Evolutionary conservation across 1,140 invertebrate species (phyloP).

Genomic region (Hyphantria cunea): DNA sequence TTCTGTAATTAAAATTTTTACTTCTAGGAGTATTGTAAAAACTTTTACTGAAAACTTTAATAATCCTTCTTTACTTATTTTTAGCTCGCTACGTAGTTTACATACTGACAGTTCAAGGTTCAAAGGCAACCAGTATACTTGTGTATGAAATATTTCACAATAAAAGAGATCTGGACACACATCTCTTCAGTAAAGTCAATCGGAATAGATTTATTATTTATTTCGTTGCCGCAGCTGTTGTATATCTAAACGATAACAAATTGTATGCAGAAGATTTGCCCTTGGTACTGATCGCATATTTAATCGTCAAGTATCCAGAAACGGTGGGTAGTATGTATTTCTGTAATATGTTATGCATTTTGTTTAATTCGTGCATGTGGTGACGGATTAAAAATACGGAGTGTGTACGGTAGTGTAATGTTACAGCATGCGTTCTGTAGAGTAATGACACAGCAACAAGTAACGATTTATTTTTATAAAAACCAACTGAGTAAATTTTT

Average conservation of each 20-base stretch:
- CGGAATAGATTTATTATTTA: slow-evolving; percentile 30
- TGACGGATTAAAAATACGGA: no score
- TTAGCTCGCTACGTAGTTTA: slow-evolving; percentile 57
- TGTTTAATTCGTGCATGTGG: no score
- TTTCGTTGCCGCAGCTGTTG: slow-evolving; percentile 18
- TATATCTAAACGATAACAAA: slow-evolving; percentile 42
- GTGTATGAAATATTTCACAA: slow-evolving; percentile 28
- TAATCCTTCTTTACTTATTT: slow-evolving; percentile 31
- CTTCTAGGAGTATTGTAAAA: no score
- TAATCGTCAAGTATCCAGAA: slow-evolving; percentile 47
- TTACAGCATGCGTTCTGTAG: no score
- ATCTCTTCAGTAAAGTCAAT: slow-evolving; percentile 23
- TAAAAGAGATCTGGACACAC: slow-evolving; percentile 12
- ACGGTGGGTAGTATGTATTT: slow-evolving; percentile 39
- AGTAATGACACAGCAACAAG: no score
- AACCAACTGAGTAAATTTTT: no score
- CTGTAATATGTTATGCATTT: no score
- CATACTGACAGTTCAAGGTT: slow-evolving; percentile 42
- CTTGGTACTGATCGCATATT: slow-evolving; percentile 45
- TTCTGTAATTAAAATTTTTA: no score
- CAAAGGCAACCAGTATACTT: slow-evolving; percentile 19
- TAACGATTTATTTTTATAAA: no score
- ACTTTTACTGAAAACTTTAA: background rate
- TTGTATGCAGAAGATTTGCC: slow-evolving; percentile 46
- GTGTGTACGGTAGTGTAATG: no score